Conservation (phyloP, 2,797 vertebrate genomes). For the Manis javanica region DNA sequence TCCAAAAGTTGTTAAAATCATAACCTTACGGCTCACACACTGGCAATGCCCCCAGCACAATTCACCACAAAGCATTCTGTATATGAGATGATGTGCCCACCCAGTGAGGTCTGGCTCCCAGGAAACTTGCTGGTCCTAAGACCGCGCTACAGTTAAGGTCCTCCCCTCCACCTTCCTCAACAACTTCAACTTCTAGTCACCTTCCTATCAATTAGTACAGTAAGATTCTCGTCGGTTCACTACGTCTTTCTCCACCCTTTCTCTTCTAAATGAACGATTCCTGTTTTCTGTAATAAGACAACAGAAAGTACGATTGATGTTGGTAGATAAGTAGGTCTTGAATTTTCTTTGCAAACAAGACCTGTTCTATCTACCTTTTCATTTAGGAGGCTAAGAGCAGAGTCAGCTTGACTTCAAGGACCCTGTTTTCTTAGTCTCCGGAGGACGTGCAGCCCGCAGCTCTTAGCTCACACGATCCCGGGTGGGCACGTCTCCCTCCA, state of each 20-base stretch:
- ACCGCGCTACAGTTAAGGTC: background rate
- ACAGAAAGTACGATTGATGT: constrained; percentile 79
- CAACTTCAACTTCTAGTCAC: background rate
- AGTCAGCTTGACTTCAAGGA: constrained; percentile 83
- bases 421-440: constrained; percentile 91
- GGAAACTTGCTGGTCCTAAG: background rate
- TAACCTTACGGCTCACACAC: background rate
- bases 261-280: background rate
- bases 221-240: background rate
- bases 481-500: background rate
- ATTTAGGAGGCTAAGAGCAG: constrained; percentile 91
- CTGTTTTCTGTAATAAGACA: background rate
- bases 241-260: background rate
- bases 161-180: background rate
- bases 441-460: rapidly evolving
- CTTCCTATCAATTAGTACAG: background rate
- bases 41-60: background rate
- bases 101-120: background rate
- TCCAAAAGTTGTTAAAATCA: background rate
- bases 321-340: constrained; percentile 88
- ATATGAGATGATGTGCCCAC: background rate
- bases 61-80: background rate
- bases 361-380: constrained; percentile 89
- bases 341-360: constrained; percentile 82
- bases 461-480: background rate